Conservation (phyloP, 2,113 vertebrate species). For the Myanophis thanlyinensis region DNA sequence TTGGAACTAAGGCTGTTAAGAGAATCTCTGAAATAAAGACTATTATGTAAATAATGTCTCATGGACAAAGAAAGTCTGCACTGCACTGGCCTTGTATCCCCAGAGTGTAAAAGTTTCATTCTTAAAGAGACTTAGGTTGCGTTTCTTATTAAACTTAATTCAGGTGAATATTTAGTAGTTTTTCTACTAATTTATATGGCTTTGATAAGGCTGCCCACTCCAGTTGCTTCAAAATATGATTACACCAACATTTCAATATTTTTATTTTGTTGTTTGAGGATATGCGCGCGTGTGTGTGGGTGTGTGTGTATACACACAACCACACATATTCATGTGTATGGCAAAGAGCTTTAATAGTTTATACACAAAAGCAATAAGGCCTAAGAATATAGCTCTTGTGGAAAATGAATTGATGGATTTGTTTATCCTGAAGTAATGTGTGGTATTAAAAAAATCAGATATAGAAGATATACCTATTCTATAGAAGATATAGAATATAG, state of each 20-base stretch:
- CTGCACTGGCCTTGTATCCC: neutral
- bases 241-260: neutral
- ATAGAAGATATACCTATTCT: neutral
- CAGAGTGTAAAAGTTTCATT: neutral
- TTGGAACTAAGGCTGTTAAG: neutral
- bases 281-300: neutral
- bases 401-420: neutral
- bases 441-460: neutral
- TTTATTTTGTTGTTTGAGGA: neutral
- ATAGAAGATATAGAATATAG: neutral
- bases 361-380: neutral
- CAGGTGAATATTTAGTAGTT: neutral
- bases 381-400: neutral
- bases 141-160: neutral
- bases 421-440: neutral
- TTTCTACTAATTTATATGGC: neutral
- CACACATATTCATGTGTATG: neutral
- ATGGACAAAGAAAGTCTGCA: neutral
- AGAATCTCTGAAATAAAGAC: neutral
- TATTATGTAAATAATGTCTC: neutral
- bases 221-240: too few species aligned
- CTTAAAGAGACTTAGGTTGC: neutral
- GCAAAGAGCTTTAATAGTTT: neutral
- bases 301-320: neutral
- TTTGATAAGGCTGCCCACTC: neutral